Percentiles rank a stretch among this genome's conserved stretches.
Conservation (phyloP, 2,113 vertebrate genomes). For the Eclectus roratus region DNA sequence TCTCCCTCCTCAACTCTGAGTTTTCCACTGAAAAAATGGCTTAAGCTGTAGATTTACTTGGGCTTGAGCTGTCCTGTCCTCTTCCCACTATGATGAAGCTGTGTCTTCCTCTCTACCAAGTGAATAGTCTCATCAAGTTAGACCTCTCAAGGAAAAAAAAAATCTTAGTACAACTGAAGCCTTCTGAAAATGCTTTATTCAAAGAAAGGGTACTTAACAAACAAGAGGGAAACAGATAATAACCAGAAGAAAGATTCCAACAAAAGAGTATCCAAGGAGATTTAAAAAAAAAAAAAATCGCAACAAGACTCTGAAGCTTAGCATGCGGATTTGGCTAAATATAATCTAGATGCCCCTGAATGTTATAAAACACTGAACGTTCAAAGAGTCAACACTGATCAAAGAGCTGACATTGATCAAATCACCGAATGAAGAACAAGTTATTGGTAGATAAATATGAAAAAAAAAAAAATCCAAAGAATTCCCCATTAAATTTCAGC, state of each 20-base stretch:
- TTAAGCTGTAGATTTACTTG: background rate
- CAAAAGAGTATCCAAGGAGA: background rate
- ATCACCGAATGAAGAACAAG: background rate
- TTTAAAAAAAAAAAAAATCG: background rate
- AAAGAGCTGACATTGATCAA: background rate
- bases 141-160: background rate
- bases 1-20: background rate
- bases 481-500: background rate
- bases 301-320: background rate
- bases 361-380: background rate
- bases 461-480: background rate
- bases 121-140: background rate
- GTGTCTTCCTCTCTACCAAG: background rate
- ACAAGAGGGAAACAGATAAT: background rate
- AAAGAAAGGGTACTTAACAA: background rate
- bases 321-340: background rate
- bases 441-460: background rate
- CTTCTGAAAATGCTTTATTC: background rate
- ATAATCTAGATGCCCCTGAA: background rate
- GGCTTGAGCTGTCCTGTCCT: background rate
- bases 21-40: background rate
- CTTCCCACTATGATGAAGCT: background rate
- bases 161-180: background rate
- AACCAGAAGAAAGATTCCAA: background rate
- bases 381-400: background rate